Conservation (phyloP, 2,113 vertebrate genomes). For the Ptilonorhynchus violaceus region DNA sequence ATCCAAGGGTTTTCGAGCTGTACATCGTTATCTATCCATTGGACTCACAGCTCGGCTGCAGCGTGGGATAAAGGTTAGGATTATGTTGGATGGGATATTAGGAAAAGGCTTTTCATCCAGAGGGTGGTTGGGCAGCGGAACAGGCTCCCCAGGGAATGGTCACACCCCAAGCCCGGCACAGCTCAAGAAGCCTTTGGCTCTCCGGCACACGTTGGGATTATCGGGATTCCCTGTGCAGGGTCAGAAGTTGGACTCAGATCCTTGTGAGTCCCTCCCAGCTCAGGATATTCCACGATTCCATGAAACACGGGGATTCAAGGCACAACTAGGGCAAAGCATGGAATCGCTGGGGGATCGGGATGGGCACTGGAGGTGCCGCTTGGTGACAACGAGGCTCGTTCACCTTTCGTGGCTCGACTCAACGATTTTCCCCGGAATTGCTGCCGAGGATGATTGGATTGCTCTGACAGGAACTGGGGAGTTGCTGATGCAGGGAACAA, state of each 20-base stretch:
- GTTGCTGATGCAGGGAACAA: not conserved
- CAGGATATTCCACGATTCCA: not conserved
- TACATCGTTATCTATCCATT: too few species aligned
- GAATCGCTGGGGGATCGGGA: not conserved
- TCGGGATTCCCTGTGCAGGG: not conserved
- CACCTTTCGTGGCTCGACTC: not conserved
- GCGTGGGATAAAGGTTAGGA: not conserved
- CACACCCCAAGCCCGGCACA: not conserved
- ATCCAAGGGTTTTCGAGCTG: fast-evolving
- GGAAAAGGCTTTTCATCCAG: not conserved
- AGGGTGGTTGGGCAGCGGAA: not conserved
- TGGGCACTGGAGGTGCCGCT: not conserved
- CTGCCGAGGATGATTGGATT: not conserved
- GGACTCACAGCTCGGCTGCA: not conserved
- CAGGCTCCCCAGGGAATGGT: not conserved
- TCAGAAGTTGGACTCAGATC: not conserved
- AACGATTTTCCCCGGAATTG: not conserved
- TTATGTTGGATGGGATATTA: not conserved
- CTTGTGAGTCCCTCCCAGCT: not conserved
- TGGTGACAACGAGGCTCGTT: not conserved
- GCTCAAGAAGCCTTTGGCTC: not conserved
- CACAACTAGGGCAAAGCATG: not conserved
- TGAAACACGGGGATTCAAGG: not conserved
- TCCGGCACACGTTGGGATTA: not conserved
- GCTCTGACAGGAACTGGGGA: not conserved